Base-by-base conservation (phyloP, 1,140 invertebrate genomes). In the Babylonia areolata region DNA sequence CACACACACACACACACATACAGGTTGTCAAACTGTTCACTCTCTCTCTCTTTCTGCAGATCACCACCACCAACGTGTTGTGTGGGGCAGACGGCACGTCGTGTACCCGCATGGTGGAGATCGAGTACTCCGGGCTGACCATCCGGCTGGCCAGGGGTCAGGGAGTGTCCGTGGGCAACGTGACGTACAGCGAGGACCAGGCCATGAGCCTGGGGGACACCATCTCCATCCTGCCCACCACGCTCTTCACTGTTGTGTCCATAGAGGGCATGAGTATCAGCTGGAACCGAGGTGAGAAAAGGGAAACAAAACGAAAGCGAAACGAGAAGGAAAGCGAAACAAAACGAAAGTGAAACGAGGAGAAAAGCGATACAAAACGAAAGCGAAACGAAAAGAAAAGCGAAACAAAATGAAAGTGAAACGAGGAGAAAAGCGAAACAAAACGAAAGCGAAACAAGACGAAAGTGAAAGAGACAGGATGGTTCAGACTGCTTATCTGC, bases 21-120 rank as follows among this genome's bases (percentile, higher is more conserved):
- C 33, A 75, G 5, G 11, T 35, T 12, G 11, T n/a, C 69, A 71
- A 9, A 28, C 23, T 11, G 5, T 9, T 39, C 33, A 35, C 37
- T 35, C 73, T 37, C 73, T 75, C 31, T 75, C 73, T 35, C 37
- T 39, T 31, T 75, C 33, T 37, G 6, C 78, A 80, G 78, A 28
- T 80, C 5, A 51, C 69, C 35, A 92, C 92, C 15, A 94, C 97
- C 95, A 97, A 97, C 90, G 96, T 97, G 15, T 96, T 96, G 5
- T 98, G 97, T 90, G 97, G 97, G n/a, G 96, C 96, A 0, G 96
- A 96, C 9, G 97, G 97, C 0, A 96, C 97, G 0, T 97, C 97
- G 1, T 98, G 97, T 91, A 97, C 97, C 0, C 98, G 98, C 91
- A 96, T 97, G 0, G 93, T 98, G 2, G 96, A 95, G 93, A 84